Conservation (phyloP, 2,113 vertebrate species). For the Gymnocephalus cernua region DNA sequence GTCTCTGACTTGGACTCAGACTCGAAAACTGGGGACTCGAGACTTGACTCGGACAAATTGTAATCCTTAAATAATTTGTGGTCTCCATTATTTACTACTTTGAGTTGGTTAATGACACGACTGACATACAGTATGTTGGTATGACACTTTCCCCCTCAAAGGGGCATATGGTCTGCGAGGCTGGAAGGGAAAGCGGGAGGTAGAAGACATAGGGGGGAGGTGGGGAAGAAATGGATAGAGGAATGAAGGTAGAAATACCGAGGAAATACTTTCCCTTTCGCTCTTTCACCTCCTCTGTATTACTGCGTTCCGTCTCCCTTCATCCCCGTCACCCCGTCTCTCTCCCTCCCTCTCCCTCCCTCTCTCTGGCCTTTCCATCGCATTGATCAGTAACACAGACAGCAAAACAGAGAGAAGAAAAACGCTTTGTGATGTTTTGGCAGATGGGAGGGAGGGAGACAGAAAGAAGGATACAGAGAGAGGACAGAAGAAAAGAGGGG, state of each 20-base stretch:
- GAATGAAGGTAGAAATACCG: neutral
- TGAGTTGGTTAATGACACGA: slow-evolving; percentile 33
- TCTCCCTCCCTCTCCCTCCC: neutral
- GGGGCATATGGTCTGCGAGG: slow-evolving; percentile 79
- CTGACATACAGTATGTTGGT: slow-evolving; percentile 67
- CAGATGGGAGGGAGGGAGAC: slow-evolving; percentile 75
- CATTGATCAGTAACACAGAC: slow-evolving; percentile 88
- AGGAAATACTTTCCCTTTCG: neutral
- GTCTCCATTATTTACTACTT: too few species aligned
- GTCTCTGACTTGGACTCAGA: too few species aligned
- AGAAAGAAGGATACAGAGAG: slow-evolving; percentile 1
- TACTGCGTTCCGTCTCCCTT: slow-evolving; percentile 11
- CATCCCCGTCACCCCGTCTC: neutral
- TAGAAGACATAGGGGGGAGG: slow-evolving; percentile 63
- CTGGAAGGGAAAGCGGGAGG: slow-evolving; percentile 73
- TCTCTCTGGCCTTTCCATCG: slow-evolving; percentile 85
- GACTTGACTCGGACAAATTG: too few species aligned
- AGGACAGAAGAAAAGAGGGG: neutral
- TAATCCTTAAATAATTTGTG: too few species aligned
- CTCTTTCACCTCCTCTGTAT: neutral
- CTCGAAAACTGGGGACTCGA: too few species aligned
- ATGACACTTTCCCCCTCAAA: slow-evolving; percentile 75
- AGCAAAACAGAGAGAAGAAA: slow-evolving; percentile 80
- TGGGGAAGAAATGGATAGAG: slow-evolving; percentile 8
- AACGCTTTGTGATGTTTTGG: slow-evolving; percentile 83